These are phyloP conservation scores for Drosophila quinaria DNA, from an alignment of 2,888 invertebrate genomes.

Conservation along the genomic window DNA sequence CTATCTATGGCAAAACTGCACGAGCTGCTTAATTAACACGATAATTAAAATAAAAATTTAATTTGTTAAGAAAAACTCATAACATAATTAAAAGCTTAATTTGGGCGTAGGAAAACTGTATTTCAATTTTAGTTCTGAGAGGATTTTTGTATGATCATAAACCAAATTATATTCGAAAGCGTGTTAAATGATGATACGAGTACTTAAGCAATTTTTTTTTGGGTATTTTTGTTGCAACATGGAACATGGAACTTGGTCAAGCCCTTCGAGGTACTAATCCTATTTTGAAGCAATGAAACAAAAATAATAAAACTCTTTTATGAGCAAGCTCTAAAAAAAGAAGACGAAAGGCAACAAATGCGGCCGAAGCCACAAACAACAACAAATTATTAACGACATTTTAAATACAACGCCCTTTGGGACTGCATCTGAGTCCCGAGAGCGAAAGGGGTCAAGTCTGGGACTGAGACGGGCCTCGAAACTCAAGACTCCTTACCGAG, in stretches of 20 bases:
- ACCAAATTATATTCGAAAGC: conserved; percentile 49
- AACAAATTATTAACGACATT: conserved; percentile 83
- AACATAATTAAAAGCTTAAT: not conserved
- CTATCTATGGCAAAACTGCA: too few species aligned
- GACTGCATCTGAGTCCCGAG: conserved; percentile 33
- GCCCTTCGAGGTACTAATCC: conserved; percentile 66
- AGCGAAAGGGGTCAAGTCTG: conserved; percentile 57
- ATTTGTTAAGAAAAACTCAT: too few species aligned
- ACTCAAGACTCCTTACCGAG: conserved; percentile 14
- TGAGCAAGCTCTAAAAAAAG: conserved; percentile 63
- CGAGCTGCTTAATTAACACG: too few species aligned
- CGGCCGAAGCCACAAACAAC: conserved; percentile 51
- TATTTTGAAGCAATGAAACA: conserved; percentile 74
- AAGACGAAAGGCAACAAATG: conserved; percentile 23
- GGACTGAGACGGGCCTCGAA: not conserved
- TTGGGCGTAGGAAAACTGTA: not conserved
- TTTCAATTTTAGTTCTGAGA: not conserved
- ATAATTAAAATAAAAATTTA: too few species aligned
- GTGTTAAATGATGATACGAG: conserved; percentile 45
- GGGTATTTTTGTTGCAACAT: conserved; percentile 32
- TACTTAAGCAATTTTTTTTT: conserved; percentile 38
- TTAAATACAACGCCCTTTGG: conserved; percentile 75
- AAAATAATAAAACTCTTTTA: conserved; percentile 73
- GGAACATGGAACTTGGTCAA: conserved; percentile 29
- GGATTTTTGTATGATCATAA: conserved; percentile 16